A percentile compares a stretch with the other conserved stretches of the same genome.
Evolutionary conservation across 2,888 invertebrate genomes (phyloP).

Genomic region (Drosophila robusta): DNA sequence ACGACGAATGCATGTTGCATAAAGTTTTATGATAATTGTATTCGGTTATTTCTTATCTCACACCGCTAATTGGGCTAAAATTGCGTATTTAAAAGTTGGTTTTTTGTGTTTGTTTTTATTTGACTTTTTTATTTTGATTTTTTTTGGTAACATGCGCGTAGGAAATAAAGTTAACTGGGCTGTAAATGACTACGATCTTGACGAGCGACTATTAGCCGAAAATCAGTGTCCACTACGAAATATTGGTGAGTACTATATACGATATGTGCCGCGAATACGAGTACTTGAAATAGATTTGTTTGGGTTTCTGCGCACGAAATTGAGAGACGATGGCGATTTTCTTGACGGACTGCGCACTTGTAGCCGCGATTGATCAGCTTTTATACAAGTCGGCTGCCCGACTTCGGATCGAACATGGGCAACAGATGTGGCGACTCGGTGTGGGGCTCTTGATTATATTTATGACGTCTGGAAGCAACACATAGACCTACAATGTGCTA

Average conservation of each 20-base stretch:
- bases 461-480: conserved; percentile 53
- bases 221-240: not conserved
- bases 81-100: conserved; percentile 11
- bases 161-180: conserved; percentile 5
- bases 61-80: conserved; percentile 8
- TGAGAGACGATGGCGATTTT: conserved; percentile 33
- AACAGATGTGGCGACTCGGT: conserved; percentile 48
- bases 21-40: conserved; percentile 8
- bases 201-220: conserved; percentile 5
- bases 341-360: conserved; percentile 52
- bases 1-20: conserved; percentile 65
- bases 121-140: not conserved
- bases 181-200: conserved; percentile 4
- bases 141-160: conserved; percentile 10
- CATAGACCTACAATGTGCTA: conserved; percentile 59
- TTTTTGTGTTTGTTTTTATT: not conserved
- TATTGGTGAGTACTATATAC: not conserved
- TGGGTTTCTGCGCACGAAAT: conserved; percentile 17
- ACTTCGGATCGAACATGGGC: conserved; percentile 29
- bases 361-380: conserved; percentile 59
- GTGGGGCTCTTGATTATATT: conserved; percentile 59
- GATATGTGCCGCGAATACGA: not conserved
- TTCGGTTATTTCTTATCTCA: conserved; percentile 4
- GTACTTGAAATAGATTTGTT: not conserved
- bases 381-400: conserved; percentile 51